A percentile compares a stretch with the other conserved stretches of the same genome.
Evolutionary conservation across 2,888 invertebrate genomes (phyloP).

Genomic region (Tipula vernalis): DNA sequence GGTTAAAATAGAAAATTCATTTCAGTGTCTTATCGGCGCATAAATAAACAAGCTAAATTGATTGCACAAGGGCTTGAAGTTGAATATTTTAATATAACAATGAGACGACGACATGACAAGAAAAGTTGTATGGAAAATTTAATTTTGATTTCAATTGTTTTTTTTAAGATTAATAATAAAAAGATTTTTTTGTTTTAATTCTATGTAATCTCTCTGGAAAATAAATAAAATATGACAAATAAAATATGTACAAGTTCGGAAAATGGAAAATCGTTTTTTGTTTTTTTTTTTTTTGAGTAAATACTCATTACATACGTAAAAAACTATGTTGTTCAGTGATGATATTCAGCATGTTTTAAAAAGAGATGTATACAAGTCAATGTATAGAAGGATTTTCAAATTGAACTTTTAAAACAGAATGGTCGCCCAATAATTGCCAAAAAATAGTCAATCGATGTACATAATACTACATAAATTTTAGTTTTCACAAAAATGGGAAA

Average conservation of each 20-base stretch:
- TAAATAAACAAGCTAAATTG: not conserved
- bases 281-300: not conserved
- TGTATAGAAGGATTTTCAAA: not conserved
- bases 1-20: not conserved
- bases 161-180: not conserved
- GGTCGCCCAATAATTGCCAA: no score
- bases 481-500: not conserved
- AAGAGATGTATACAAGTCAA: not conserved
- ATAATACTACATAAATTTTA: no score
- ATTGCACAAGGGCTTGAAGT: not conserved
- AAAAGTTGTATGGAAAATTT: not conserved
- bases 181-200: not conserved
- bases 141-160: not conserved
- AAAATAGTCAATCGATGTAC: no score
- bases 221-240: constrained; percentile 4
- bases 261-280: not conserved
- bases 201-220: not conserved
- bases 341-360: not conserved
- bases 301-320: not conserved
- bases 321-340: not conserved
- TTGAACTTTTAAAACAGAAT: no score
- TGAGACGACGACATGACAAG: not conserved
- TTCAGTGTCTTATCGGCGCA: not conserved
- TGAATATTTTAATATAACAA: constrained; percentile 4
- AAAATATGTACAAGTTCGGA: not conserved